Conservation (phyloP, 2,888 invertebrate genomes). For the Stegophylla sp. region DNA sequence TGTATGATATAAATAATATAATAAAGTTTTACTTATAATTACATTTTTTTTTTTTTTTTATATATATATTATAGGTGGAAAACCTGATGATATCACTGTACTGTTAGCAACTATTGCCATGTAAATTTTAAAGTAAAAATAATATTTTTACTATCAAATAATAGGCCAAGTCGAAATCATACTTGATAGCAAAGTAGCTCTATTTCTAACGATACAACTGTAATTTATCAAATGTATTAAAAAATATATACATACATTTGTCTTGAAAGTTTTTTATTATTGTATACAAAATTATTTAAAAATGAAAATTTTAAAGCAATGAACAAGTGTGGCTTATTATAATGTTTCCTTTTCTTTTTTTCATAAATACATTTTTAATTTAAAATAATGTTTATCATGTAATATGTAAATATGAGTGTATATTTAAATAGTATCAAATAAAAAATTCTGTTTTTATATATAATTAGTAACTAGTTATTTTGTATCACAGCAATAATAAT, state of each 20-base stretch:
- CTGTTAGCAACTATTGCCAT: constrained; percentile 89
- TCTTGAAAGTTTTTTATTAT: background rate
- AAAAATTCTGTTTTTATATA: constrained; percentile 31
- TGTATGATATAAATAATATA: background rate
- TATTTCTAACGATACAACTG: background rate
- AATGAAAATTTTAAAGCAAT: background rate
- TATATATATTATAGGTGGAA: constrained; percentile 91
- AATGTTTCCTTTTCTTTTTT: background rate
- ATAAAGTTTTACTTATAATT: background rate
- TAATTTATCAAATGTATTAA: background rate
- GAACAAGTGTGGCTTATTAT: constrained; percentile 13
- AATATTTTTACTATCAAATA: constrained; percentile 56
- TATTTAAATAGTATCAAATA: constrained; percentile 8
- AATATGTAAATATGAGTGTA: constrained; percentile 43
- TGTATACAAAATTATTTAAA: constrained; percentile 18
- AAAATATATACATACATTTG: background rate
- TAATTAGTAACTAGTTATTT: background rate
- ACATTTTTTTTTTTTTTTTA: too few species aligned
- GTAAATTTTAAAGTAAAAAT: constrained; percentile 62
- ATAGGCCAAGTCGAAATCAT: constrained; percentile 36
- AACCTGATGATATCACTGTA: constrained; percentile 98
- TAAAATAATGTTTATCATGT: constrained; percentile 7
- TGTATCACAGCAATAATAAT: background rate
- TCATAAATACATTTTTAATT: background rate
- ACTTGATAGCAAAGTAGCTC: background rate